These are phyloP conservation scores for Buteo buteo DNA, from an alignment of 2,113 vertebrate species.

Conservation along the genomic window DNA sequence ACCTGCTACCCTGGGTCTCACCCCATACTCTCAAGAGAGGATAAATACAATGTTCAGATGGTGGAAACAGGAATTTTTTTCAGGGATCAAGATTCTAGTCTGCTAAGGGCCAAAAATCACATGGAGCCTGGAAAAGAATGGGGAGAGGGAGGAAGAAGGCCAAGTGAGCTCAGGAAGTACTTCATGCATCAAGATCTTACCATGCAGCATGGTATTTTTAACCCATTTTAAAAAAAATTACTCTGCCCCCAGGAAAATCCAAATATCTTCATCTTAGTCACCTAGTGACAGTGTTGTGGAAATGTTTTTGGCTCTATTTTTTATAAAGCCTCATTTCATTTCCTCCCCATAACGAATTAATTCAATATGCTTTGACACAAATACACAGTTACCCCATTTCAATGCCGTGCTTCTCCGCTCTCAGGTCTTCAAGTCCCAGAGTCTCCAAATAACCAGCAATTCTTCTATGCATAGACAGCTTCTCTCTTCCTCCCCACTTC, in stretches of 20 bases:
- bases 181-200: neutral
- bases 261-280: neutral
- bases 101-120: neutral
- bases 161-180: neutral
- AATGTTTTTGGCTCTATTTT: neutral
- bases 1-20: neutral
- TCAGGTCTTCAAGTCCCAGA: neutral
- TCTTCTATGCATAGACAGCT: neutral
- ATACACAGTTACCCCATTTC: conserved; percentile 3
- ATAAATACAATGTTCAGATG: neutral
- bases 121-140: neutral
- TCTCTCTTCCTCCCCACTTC: neutral
- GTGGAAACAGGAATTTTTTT: neutral
- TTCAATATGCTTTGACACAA: neutral
- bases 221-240: neutral
- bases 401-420: neutral
- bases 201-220: neutral
- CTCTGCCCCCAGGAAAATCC: neutral
- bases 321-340: neutral
- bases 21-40: neutral
- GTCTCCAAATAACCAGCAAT: neutral
- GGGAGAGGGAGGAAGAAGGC: neutral
- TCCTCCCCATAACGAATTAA: neutral
- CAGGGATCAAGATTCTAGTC: neutral
- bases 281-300: neutral